These are phyloP conservation scores for Morphnarchus princeps DNA, from an alignment of 2,113 vertebrate species.

Conservation along the genomic window DNA sequence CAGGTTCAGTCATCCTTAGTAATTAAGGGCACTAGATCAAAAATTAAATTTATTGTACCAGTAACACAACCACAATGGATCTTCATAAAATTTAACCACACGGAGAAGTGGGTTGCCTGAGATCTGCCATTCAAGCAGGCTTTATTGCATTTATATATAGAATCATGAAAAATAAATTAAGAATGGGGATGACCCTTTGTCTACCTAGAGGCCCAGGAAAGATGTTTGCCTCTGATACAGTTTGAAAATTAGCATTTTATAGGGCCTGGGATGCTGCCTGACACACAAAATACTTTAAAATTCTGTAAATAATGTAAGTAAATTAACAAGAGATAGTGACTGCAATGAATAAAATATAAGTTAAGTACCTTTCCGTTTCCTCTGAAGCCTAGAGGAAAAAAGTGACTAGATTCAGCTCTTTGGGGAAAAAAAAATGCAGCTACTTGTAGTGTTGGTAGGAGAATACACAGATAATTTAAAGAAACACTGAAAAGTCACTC, in stretches of 20 bases:
- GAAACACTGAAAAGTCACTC: not conserved
- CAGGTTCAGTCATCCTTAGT: constrained; percentile 15
- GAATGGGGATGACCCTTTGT: constrained; percentile 45
- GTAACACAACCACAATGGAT: constrained; percentile 26
- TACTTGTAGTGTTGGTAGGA: not conserved
- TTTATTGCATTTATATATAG: constrained; percentile 56
- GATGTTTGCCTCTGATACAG: constrained; percentile 56
- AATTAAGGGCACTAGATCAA: constrained; percentile 45
- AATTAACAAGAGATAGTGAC: constrained; percentile 65
- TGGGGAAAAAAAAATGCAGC: not conserved
- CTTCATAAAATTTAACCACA: constrained; percentile 18
- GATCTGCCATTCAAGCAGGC: constrained; percentile 17
- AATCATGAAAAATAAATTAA: constrained; percentile 63
- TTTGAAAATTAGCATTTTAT: constrained; percentile 63
- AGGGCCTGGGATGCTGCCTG: constrained; percentile 43
- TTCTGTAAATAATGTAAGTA: constrained; percentile 73
- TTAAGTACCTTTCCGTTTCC: constrained; percentile 47
- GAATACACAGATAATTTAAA: not conserved
- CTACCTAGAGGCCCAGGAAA: constrained; percentile 37
- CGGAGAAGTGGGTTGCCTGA: not conserved
- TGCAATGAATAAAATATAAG: constrained; percentile 65
- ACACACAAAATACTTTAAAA: constrained; percentile 64
- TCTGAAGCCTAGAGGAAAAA: constrained; percentile 40
- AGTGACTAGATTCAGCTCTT: constrained; percentile 40
- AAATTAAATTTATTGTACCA: constrained; percentile 28